Percentiles rank a stretch among this genome's conserved stretches.
Conservation (phyloP, 2,888 invertebrate species). For the Heteromurus nitidus region DNA sequence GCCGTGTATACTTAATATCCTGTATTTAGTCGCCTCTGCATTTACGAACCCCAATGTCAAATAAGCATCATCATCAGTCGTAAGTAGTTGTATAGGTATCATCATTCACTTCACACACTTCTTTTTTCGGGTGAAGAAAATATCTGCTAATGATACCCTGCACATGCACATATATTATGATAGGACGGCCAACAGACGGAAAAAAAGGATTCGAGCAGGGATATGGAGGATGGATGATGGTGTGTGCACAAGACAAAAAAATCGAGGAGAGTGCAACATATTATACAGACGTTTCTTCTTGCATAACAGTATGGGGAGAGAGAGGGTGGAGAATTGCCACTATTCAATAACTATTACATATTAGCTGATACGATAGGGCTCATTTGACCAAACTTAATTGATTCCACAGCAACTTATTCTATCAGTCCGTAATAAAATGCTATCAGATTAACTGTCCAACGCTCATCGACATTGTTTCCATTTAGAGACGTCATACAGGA, state of each 20-base stretch:
- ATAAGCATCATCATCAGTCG: too few species aligned
- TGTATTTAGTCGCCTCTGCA: too few species aligned
- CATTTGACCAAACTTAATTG: constrained; percentile 47
- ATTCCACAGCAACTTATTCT: constrained; percentile 34
- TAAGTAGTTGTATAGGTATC: not conserved
- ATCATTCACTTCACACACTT: not conserved
- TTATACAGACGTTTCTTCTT: not conserved
- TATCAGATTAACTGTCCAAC: constrained; percentile 19
- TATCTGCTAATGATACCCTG: not conserved
- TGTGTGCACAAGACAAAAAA: not conserved
- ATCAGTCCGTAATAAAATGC: not conserved
- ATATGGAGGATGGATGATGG: not conserved
- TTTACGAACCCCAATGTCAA: too few species aligned
- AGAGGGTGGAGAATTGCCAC: constrained; percentile 20
- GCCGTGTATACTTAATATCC: too few species aligned
- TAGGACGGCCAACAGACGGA: not conserved
- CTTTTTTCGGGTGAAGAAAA: not conserved
- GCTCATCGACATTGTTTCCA: too few species aligned
- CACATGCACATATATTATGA: too few species aligned
- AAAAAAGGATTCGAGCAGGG: not conserved
- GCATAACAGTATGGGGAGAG: not conserved
- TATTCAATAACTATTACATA: constrained; percentile 39
- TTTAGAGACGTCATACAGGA: too few species aligned
- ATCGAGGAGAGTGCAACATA: not conserved
- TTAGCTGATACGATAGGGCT: constrained; percentile 39